These are phyloP conservation scores for Plectus sambesii DNA, from an alignment of 1,140 invertebrate species.

Conservation along the genomic window DNA sequence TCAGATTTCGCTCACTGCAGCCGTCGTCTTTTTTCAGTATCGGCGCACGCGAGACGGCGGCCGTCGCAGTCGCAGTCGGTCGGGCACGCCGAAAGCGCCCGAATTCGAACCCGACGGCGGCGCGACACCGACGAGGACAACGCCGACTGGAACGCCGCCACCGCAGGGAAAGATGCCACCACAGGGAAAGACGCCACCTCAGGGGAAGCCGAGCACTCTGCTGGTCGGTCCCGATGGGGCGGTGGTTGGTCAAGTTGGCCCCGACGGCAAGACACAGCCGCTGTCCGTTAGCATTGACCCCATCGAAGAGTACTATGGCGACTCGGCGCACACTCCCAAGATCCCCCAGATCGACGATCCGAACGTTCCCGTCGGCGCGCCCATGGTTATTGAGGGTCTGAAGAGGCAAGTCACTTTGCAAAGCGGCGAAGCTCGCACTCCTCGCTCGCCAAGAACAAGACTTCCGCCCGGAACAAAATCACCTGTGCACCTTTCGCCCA, in stretches of 20 bases:
- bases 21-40: too few relatives aligned
- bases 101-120: constrained; percentile 23
- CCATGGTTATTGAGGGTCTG: constrained; percentile 35
- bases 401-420: constrained; percentile 9
- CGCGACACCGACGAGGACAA: constrained; percentile 12
- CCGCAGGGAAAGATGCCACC: too few relatives aligned
- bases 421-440: constrained; percentile 1
- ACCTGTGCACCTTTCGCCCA: constrained; percentile 28
- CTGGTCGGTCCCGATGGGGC: too few relatives aligned
- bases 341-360: constrained; percentile 34
- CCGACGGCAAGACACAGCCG: too few relatives aligned
- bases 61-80: constrained; percentile 21
- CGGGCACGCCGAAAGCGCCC: constrained; percentile 20
- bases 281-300: constrained; percentile 34
- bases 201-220: too few relatives aligned
- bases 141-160: constrained; percentile 33
- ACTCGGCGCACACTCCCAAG: constrained; percentile 24
- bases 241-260: too few relatives aligned
- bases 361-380: constrained; percentile 33
- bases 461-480: constrained; percentile 32
- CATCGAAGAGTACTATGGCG: constrained; percentile 3
- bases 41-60: too few relatives aligned
- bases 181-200: too few relatives aligned
- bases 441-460: constrained; percentile 5
- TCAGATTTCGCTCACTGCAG: constrained; percentile 13